Conservation (phyloP, 2,113 vertebrate genomes). For the Sinocyclocheilus grahami region DNA sequence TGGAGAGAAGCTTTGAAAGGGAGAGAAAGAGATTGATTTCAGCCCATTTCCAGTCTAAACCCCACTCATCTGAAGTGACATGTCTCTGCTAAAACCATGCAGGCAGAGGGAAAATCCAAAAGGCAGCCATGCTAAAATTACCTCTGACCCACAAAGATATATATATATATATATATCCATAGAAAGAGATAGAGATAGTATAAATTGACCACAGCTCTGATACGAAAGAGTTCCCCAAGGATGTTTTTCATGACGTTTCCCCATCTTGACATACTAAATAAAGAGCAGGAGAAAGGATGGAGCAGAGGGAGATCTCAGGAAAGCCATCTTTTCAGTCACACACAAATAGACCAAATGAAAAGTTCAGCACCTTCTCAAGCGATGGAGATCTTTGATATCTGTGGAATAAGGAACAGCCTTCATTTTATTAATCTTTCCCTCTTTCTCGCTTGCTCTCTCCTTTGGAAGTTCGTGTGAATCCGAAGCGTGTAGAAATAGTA, state of each 20-base stretch:
- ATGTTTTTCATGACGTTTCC: constrained; percentile 19
- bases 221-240: constrained; percentile 26
- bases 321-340: background rate
- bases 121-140: constrained; percentile 35
- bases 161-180: constrained; percentile 2
- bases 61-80: constrained; percentile 25
- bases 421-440: constrained; percentile 12
- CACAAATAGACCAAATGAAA: constrained; percentile 9
- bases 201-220: constrained; percentile 33
- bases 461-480: constrained; percentile 22
- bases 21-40: constrained; percentile 28
- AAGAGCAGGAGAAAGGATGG: constrained; percentile 19
- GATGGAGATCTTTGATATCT: constrained; percentile 36
- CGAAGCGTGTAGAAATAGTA: constrained; percentile 16
- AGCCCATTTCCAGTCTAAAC: constrained; percentile 22
- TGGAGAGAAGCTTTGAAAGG: background rate
- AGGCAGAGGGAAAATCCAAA: constrained; percentile 26
- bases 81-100: constrained; percentile 56
- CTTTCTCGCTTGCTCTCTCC: background rate
- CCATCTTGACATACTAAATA: constrained; percentile 53
- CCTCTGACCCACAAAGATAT: constrained; percentile 17
- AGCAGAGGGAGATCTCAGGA: constrained; percentile 12
- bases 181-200: background rate
- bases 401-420: background rate
- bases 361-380: constrained; percentile 30